Evolutionary conservation across 2,113 vertebrate genomes (phyloP).

Genomic region (Embiotoca jacksoni): DNA sequence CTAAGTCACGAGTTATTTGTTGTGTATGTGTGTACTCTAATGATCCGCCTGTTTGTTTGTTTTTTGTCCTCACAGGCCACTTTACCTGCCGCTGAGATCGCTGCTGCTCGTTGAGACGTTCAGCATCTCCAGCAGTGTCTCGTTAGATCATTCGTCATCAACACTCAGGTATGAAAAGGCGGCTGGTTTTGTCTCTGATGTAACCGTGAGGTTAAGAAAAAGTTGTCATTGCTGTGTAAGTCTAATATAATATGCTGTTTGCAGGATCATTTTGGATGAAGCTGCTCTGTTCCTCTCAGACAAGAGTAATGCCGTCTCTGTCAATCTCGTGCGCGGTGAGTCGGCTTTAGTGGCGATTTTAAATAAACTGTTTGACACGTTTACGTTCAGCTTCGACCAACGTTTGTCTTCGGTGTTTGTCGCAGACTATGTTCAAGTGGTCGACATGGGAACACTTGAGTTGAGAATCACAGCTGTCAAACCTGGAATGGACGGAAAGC

Average conservation of each 20-base stretch:
- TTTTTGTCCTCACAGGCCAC: conserved; percentile 84
- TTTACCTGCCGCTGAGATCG: conserved; percentile 92
- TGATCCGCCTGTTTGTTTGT: background rate
- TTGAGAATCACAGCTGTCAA: conserved; percentile 94
- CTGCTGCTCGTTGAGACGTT: conserved; percentile 96
- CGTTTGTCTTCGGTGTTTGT: conserved; percentile 23
- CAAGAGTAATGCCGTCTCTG: conserved; percentile 90
- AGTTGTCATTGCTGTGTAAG: background rate
- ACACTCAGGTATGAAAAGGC: conserved; percentile 88
- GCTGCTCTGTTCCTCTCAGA: conserved; percentile 95
- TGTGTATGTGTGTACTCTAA: background rate
- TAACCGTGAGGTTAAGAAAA: background rate
- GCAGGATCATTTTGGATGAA: conserved; percentile 97
- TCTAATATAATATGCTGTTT: conserved; percentile 10
- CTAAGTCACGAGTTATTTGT: background rate
- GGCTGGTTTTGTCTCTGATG: background rate
- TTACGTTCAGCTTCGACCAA: background rate
- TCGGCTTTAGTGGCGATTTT: background rate
- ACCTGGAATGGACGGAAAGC: conserved; percentile 87
- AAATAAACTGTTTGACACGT: background rate
- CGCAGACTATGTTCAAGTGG: conserved; percentile 96
- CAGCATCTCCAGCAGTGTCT: conserved; percentile 95
- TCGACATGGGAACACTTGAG: conserved; percentile 97
- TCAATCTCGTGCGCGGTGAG: conserved; percentile 93
- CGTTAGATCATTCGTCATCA: conserved; percentile 94